A percentile compares a stretch with the other conserved stretches of the same genome.
Evolutionary conservation across 1,140 invertebrate genomes (phyloP).

Genomic region (Leptoteleia sp.): DNA sequence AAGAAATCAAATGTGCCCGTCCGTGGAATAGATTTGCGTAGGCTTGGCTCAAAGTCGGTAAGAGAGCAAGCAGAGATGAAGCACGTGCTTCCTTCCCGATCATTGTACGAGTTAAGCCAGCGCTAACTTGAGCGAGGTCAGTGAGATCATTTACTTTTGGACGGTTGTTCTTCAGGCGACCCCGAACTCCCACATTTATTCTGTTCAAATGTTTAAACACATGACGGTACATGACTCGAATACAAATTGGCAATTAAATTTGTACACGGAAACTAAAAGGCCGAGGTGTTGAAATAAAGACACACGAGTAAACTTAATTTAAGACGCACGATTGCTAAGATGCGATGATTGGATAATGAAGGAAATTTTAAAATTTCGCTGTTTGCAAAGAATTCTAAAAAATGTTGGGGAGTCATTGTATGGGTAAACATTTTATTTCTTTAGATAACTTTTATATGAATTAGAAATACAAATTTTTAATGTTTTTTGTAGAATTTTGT

Average conservation of each 20-base stretch:
- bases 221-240: not conserved
- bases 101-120: conserved; percentile 47
- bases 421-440: too few species aligned
- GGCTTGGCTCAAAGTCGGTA: conserved; percentile 44
- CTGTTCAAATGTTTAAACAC: conserved; percentile 19
- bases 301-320: too few species aligned
- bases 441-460: too few species aligned
- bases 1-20: conserved; percentile 27
- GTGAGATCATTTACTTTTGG: conserved; percentile 56
- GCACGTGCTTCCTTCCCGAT: conserved; percentile 49
- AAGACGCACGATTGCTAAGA: too few species aligned
- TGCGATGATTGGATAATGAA: too few species aligned
- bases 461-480: too few species aligned
- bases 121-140: conserved; percentile 66
- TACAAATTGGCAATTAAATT: not conserved
- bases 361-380: too few species aligned
- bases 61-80: conserved; percentile 42
- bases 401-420: too few species aligned
- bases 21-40: conserved; percentile 70
- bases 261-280: too few species aligned
- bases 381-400: too few species aligned
- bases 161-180: conserved; percentile 1
- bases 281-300: too few species aligned
- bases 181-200: conserved; percentile 27
- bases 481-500: too few species aligned